phyloP scores from a whole-genome alignment of 2,113 vertebrate genomes.

The Melanocharis versteri region DNA sequence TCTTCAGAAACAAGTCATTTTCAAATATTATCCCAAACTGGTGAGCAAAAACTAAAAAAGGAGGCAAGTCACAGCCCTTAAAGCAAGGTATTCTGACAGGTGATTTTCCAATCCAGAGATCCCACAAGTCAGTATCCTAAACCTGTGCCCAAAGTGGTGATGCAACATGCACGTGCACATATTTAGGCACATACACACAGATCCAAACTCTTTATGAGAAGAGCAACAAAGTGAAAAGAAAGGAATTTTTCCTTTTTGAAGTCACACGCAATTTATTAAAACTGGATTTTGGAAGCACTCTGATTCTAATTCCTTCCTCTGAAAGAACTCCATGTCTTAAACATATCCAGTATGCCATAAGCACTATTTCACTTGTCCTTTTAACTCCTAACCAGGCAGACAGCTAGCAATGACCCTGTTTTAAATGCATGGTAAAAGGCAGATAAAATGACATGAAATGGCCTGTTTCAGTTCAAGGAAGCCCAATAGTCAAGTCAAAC shows the following conservation, averaged over 20 bases:
- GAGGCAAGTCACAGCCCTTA: not conserved
- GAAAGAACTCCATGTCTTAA: not conserved
- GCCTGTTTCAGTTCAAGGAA: not conserved
- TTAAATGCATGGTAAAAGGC: not conserved
- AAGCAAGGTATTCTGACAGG: not conserved
- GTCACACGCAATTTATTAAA: not conserved
- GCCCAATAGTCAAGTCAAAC: not conserved
- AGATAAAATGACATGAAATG: not conserved
- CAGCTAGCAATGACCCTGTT: not conserved
- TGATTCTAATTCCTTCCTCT: not conserved
- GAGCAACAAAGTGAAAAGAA: not conserved
- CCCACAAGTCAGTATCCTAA: not conserved
- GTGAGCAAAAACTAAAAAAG: not conserved
- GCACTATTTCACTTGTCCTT: not conserved
- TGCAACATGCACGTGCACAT: not conserved
- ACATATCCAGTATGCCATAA: not conserved
- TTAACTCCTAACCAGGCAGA: not conserved
- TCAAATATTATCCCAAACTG: not conserved
- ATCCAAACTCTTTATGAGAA: not conserved
- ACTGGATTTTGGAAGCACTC: not conserved
- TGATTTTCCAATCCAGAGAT: not conserved
- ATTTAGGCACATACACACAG: fast-evolving
- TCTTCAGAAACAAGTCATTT: not conserved
- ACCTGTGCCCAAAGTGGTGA: not conserved
- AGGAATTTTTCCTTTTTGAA: not conserved